Conservation (phyloP, 1,140 invertebrate genomes). For the Diorhabda sublineata region DNA sequence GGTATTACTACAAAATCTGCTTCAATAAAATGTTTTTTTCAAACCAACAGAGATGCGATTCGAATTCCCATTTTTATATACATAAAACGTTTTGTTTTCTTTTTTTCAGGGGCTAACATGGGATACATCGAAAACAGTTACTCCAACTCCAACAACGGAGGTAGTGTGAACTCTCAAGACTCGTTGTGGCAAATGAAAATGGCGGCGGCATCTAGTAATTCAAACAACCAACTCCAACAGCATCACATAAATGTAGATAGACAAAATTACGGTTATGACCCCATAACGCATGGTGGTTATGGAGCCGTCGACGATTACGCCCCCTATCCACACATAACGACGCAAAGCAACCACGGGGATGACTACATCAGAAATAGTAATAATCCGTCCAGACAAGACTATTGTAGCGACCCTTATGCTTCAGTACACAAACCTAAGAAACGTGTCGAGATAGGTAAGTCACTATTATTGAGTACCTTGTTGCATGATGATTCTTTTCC, state of each 20-base stretch:
- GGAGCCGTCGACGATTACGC: constrained; percentile 81
- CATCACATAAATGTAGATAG: constrained; percentile 57
- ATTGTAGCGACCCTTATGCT: constrained; percentile 79
- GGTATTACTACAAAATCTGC: neutral
- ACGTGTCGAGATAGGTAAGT: constrained; percentile 56
- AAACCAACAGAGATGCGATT: too few species aligned
- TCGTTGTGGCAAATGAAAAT: constrained; percentile 93
- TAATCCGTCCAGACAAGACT: constrained; percentile 77
- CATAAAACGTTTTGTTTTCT: neutral
- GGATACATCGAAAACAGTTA: constrained; percentile 88
- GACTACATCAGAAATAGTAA: constrained; percentile 71
- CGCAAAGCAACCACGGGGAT: constrained; percentile 57
- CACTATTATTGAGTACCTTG: too few species aligned
- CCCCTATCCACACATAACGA: constrained; percentile 71
- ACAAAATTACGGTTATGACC: constrained; percentile 70
- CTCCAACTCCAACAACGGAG: constrained; percentile 87
- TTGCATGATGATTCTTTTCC: too few species aligned
- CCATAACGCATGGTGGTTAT: constrained; percentile 73
- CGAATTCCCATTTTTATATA: neutral
- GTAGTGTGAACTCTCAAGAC: constrained; percentile 89
- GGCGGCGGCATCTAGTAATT: constrained; percentile 62
- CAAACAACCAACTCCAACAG: constrained; percentile 53
- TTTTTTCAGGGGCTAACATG: constrained; percentile 70
- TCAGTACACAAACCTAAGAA: constrained; percentile 84
- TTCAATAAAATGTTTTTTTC: neutral